phyloP scores from a whole-genome alignment of 2,888 invertebrate genomes.

The Melikaiella ostensackeni region DNA sequence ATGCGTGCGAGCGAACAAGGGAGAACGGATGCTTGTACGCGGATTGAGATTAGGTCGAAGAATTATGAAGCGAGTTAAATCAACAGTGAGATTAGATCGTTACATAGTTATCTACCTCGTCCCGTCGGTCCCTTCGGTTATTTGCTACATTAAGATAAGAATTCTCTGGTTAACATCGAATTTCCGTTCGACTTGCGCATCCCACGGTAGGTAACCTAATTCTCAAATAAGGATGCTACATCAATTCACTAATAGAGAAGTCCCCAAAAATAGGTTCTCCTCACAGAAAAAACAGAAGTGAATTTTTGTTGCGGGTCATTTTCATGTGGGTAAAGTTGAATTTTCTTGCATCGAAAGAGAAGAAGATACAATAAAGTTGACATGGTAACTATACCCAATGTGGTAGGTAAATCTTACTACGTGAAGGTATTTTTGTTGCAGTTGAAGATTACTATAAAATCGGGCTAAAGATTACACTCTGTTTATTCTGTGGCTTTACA shows the following conservation, averaged over 20 bases:
- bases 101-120: conserved; percentile 72
- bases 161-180: conserved; percentile 63
- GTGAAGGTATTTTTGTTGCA: no score
- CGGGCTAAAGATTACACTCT: no score
- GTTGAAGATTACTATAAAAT: no score
- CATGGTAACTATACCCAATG: no score
- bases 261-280: not conserved
- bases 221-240: not conserved
- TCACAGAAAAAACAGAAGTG: no score
- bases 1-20: conserved; percentile 65
- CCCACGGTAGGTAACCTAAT: not conserved
- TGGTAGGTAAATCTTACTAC: no score
- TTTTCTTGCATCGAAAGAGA: no score
- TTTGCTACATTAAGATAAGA: conserved; percentile 73
- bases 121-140: conserved; percentile 68
- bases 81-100: conserved; percentile 75
- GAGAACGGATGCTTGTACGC: conserved; percentile 69
- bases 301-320: no score
- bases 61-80: conserved; percentile 77
- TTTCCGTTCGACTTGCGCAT: conserved; percentile 37
- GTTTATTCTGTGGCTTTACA: no score
- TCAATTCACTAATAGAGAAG: not conserved
- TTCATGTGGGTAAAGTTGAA: no score
- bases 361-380: no score
- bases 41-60: conserved; percentile 76